Base-by-base conservation (phyloP, 2,888 invertebrate species). In the Acleris literana region DNA sequence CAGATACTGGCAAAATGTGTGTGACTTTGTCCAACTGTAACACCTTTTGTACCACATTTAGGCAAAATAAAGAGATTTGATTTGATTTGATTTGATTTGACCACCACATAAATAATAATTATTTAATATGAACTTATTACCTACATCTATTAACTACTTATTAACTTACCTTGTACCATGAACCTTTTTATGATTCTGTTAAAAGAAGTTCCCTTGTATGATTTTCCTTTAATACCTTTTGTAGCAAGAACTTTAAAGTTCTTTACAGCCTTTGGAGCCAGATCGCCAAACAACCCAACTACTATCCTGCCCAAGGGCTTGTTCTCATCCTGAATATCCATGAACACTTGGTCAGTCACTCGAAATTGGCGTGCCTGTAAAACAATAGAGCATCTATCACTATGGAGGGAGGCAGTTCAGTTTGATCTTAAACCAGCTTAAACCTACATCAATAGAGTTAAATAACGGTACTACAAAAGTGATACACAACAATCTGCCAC, bases 111-210 rank as follows among this genome's bases (percentile, higher is more conserved):
- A 13, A 13, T 39, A 13, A 39, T 39, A 39, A 39, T 13, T 13
- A 39, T 13, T 39, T 39, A 39, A 39, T 39, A 39, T 13, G 11
- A 39, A 39, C 39, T 13, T 39, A 39, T 9, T 39, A 25, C 25
- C 25, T 25, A 25, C 25, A 39, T 13, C 0, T 4, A 33, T 39
- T 13, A 39, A 39, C 39, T 39, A 39, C 39, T 39, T 39, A 39
- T 13, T 39, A 39, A 69, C 76, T 76, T 78, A 97, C 97, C 98
- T 94, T 98, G 98, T 76, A 99, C 95, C 95, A 98, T 97, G 84
- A 98, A 98, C 72, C 97, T 94, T 83, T 96, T 95, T 72, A 99
- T 96, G 64, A 98, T 95, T 17, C 98, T 94, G 87, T 97, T 97
- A 85, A 99, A 97, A 72, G 90, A 94, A 4, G 96, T 94, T 16